phyloP scores from a whole-genome alignment of 2,888 invertebrate genomes.

The Pilophorus perplexus region DNA sequence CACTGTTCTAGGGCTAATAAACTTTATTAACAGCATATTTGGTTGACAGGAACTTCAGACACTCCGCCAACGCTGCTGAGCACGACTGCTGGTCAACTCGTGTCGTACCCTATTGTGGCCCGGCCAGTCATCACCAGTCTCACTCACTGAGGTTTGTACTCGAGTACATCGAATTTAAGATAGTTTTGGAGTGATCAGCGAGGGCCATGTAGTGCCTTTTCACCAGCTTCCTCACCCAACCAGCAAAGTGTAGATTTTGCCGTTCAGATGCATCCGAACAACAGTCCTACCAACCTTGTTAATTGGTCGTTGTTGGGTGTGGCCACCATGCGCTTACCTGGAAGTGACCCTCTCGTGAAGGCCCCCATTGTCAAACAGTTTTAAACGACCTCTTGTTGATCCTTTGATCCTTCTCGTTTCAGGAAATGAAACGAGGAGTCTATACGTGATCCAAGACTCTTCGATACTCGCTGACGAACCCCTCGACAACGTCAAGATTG shows the following conservation, averaged over 20 bases:
- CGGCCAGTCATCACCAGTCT: conserved; percentile 54
- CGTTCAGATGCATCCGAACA: too few species aligned
- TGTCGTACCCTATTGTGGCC: conserved; percentile 67
- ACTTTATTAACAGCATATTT: background rate
- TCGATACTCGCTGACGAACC: background rate
- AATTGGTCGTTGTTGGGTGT: too few species aligned
- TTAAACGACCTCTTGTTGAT: background rate
- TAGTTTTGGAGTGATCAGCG: too few species aligned
- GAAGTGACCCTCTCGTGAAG: too few species aligned
- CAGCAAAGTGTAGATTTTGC: too few species aligned
- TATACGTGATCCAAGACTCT: conserved; percentile 31
- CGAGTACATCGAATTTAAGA: too few species aligned
- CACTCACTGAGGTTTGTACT: conserved; percentile 36
- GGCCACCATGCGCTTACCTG: too few species aligned
- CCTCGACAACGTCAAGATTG: too few species aligned
- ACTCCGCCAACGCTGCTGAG: conserved; percentile 48
- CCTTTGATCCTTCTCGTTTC: background rate
- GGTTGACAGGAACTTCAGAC: conserved; percentile 21
- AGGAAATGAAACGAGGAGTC: conserved; percentile 32
- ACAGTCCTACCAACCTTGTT: too few species aligned
- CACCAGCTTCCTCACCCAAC: too few species aligned
- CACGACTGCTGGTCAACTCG: conserved; percentile 58
- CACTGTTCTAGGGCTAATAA: too few species aligned
- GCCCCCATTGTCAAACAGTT: background rate
- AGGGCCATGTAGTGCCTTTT: too few species aligned